Percentiles rank a stretch among this genome's conserved stretches.
Evolutionary conservation across 1,140 invertebrate genomes (phyloP).

Genomic region (Brachionus plicatilis): DNA sequence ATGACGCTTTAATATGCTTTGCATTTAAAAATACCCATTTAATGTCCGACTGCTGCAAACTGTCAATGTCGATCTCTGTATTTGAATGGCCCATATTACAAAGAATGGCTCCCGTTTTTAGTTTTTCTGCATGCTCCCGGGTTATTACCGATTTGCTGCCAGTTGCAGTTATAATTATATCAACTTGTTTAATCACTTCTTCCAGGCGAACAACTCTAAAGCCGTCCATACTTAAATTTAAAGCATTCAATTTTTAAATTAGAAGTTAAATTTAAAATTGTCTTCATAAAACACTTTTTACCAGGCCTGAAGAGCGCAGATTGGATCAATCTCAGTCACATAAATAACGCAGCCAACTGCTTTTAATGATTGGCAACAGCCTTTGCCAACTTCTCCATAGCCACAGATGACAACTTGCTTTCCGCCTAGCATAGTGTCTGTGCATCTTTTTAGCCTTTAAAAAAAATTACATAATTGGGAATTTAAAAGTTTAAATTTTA

Average conservation of each 20-base stretch:
- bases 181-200: conserved; percentile 82
- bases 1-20: conserved; percentile 68
- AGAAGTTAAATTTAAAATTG: conserved; percentile 29
- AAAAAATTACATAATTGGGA: neutral
- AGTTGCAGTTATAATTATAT: conserved; percentile 89
- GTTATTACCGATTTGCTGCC: conserved; percentile 94
- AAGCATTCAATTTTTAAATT: too few relatives aligned
- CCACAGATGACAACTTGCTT: conserved; percentile 94
- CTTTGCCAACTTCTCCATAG: conserved; percentile 90
- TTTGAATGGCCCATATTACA: conserved; percentile 98
- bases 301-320: conserved; percentile 92
- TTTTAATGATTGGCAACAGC: conserved; percentile 87
- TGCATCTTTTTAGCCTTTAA: conserved; percentile 81
- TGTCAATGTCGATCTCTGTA: conserved; percentile 91
- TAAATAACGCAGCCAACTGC: conserved; percentile 87
- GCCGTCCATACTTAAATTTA: conserved; percentile 78
- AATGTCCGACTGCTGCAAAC: conserved; percentile 48
- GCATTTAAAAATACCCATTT: neutral
- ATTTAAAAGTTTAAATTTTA: neutral
- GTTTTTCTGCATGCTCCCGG: conserved; percentile 87
- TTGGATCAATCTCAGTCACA: conserved; percentile 95
- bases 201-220: conserved; percentile 88
- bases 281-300: conserved; percentile 52
- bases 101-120: conserved; percentile 91
- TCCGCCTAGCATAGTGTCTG: conserved; percentile 95